Base-by-base conservation (phyloP, 37 sponge, comb jelly and placozoan genomes). In the Bolinopsis microptera region DNA sequence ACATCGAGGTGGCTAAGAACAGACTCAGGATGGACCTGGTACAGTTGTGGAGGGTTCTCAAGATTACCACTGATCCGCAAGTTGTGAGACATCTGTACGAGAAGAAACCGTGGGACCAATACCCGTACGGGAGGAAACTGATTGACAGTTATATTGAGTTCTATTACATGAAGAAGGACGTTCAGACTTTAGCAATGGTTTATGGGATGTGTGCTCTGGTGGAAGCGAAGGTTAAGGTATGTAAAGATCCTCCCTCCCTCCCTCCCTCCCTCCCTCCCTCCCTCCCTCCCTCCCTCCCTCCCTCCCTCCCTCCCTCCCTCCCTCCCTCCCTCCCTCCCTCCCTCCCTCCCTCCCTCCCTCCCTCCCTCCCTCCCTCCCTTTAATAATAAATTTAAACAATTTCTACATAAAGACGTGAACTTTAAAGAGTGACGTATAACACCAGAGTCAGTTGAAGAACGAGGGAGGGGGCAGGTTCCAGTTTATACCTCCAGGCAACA, bases 121-220 rank as follows among this genome's bases (percentile, higher is more conserved):
- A 86, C 28, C 90, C 90, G 1, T 86, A 86, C 30, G 32, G 90
- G 36, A 86, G 90, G 61, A 86, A 86, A 27, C 90, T 86, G 9
- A 41, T 86, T 39, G 90, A 86, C 61, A 86, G 90, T 34, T 86
- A 86, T 34, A 86, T 86, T 40, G 90, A 86, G 90, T 86, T 39
- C 24, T 86, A 41, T 27, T 86, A 86, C 61, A 16, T 86, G 40
- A 86, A 86, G 90, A 86, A 86, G 28, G 90, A 86, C 22, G 90
- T 86, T 3, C 90, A 86, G 61, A 86, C 61, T 9, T 38, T 86
- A 38, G 90, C 90, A 22, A 86, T 86, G 90, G 39, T 86, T 36
- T 86, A 41, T 34, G 90, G 90, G 13, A 86, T 86, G 26, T 86
- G 90, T 86, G 61, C 90, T 16, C 48, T 86, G 1, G 90, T 34